These are phyloP conservation scores for Thunnus maccoyii DNA, from an alignment of 2,113 vertebrate species.

Conservation along the genomic window DNA sequence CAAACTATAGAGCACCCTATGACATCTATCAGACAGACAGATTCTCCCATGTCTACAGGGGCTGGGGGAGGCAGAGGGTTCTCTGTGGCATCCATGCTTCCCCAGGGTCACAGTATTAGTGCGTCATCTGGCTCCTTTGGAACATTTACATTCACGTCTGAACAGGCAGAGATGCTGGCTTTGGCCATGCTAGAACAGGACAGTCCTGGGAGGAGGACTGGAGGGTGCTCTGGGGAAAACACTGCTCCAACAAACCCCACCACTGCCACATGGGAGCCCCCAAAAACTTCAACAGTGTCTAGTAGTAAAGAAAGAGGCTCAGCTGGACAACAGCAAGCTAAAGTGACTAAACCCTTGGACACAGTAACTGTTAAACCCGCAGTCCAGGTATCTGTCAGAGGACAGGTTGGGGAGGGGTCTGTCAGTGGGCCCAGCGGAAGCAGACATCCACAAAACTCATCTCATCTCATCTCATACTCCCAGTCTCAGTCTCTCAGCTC, in stretches of 20 bases:
- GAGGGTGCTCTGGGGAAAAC: slow-evolving; percentile 73
- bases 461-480: slow-evolving; percentile 80
- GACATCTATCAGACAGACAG: slow-evolving; percentile 87
- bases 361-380: slow-evolving; percentile 75
- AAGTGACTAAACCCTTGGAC: slow-evolving; percentile 82
- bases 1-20: slow-evolving; percentile 85
- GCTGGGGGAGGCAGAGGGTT: slow-evolving; percentile 92
- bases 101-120: slow-evolving; percentile 85
- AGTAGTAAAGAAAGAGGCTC: slow-evolving; percentile 75
- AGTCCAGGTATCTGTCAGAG: slow-evolving; percentile 81
- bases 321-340: slow-evolving; percentile 70
- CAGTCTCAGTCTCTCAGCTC: slow-evolving; percentile 78
- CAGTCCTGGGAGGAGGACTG: slow-evolving; percentile 86
- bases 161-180: slow-evolving; percentile 95
- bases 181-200: slow-evolving; percentile 96
- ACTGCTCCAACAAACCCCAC: slow-evolving; percentile 72
- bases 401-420: slow-evolving; percentile 83
- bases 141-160: slow-evolving; percentile 91
- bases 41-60: slow-evolving; percentile 91
- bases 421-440: slow-evolving; percentile 83
- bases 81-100: slow-evolving; percentile 97
- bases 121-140: slow-evolving; percentile 86
- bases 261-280: slow-evolving; percentile 82
- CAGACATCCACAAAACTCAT: slow-evolving; percentile 81
- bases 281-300: slow-evolving; percentile 81